Conservation (phyloP, 35 echinoderm and acorn worm genomes). For the Heliocidaris tuberculata region DNA sequence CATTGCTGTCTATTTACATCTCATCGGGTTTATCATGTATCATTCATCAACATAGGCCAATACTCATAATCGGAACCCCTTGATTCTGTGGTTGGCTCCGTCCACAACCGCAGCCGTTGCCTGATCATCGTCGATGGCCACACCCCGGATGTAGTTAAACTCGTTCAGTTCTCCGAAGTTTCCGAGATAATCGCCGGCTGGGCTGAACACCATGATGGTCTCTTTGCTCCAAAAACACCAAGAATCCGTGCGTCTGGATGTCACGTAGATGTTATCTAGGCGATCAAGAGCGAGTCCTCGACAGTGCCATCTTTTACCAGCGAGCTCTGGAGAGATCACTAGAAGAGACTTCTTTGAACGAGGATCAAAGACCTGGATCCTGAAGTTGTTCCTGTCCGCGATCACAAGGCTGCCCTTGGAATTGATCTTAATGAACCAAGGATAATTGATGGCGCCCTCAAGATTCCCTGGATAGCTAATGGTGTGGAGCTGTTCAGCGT, state of each 20-base stretch:
- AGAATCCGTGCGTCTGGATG: not conserved
- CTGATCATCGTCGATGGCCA: constrained; percentile 20
- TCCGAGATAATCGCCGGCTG: not conserved
- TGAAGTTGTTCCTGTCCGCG: constrained; percentile 28
- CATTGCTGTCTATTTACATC: too few species aligned
- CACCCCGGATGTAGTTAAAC: constrained; percentile 24
- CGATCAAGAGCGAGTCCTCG: constrained; percentile 26
- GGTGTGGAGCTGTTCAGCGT: not conserved
- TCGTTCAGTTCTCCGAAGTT: constrained; percentile 33
- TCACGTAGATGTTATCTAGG: constrained; percentile 38
- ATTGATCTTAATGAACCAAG: constrained; percentile 33
- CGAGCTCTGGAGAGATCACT: not conserved
- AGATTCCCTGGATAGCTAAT: not conserved
- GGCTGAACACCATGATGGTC: constrained; percentile 29
- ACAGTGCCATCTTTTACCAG: constrained; percentile 15
- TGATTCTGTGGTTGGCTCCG: constrained; percentile 38
- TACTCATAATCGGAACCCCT: constrained; percentile 26
- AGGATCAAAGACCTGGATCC: constrained; percentile 31
- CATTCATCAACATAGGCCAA: too few species aligned
- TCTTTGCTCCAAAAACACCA: constrained; percentile 11
- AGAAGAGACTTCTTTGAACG: not conserved
- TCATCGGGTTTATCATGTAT: too few species aligned
- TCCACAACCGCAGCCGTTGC: not conserved
- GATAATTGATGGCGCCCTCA: not conserved
- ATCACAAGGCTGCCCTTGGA: constrained; percentile 30